These are phyloP conservation scores for Ianthella basta DNA, from an alignment of 37 sponge, comb jelly and placozoan species.

Conservation along the genomic window DNA sequence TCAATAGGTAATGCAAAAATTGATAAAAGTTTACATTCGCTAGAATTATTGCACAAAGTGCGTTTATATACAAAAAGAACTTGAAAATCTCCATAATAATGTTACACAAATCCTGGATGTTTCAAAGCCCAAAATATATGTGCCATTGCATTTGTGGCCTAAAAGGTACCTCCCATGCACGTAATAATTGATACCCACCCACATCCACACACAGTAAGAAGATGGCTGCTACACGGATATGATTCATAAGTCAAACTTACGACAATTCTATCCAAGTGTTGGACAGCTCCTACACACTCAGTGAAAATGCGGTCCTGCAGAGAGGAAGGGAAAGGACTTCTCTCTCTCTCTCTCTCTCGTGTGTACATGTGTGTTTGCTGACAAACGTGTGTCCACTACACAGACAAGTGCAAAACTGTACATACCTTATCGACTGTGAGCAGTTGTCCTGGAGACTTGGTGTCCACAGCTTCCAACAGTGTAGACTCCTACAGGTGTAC, in stretches of 20 bases:
- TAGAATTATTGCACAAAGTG: no score
- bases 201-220: no score
- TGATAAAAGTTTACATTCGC: no score
- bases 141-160: no score
- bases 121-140: no score
- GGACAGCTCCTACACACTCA: constrained; percentile 93
- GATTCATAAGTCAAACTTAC: constrained; percentile 29
- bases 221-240: no score
- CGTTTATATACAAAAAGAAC: no score
- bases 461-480: neutral
- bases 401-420: neutral
- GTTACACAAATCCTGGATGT: no score
- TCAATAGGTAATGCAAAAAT: no score
- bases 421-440: constrained; percentile 70
- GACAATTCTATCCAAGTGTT: constrained; percentile 72
- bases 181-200: no score
- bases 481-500: neutral
- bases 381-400: neutral
- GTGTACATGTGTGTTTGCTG: neutral
- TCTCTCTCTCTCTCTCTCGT: neutral
- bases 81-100: no score
- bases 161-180: no score
- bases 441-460: constrained; percentile 29
- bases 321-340: neutral
- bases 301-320: constrained; percentile 85